Base-by-base conservation (phyloP, 2,113 vertebrate genomes). In the Megatriorchis doriae region DNA sequence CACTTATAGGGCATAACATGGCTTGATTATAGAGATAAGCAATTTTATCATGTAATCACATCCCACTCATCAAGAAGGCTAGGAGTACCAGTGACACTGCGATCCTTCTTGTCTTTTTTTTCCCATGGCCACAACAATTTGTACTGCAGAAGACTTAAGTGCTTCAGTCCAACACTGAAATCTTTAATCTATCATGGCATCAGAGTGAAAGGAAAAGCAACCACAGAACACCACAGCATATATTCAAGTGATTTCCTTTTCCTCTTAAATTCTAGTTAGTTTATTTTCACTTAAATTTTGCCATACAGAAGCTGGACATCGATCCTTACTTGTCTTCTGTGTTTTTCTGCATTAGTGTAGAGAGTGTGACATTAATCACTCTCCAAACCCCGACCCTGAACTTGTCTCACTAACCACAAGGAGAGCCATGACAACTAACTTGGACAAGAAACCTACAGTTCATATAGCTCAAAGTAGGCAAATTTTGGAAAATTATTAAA, bases 1-100 rank as follows among this genome's bases (percentile, higher is more conserved):
- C 25, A 6, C 48, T 7, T 29, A 13, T 7, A 67, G 32, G 2
- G 8, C 8, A 3, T 9, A 45, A 67, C 17, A 2, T 1, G 21
- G 47, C 16, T 65, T 52, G 53, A 45, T 81, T 42, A 56, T 0
- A 68, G 26, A 72, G 74, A 50, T 5, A 71, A 78, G 29, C 42
- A 40, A 47, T 15, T 31, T 72, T 65, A 31, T 43, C n/a, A 16
- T 13, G 36, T 42, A 38, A 59, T 31, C 50, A 29, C 56, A 93
- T 15, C 42, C 45, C 72, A 59, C 43, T 43, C 91, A 53, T 14
- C 32, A 65, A 31, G 62, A 68, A 26, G 7, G 6, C 23, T 4
- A 16, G 22, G 16, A 47, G 62, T 6, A n/a, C 9, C 66, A 47
- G 32, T 1, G 13, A 63, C 2, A 43, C 29, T 20, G 2, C 2